Base-by-base conservation (phyloP, 2,797 vertebrate species). In the Bradypodion ventrale region DNA sequence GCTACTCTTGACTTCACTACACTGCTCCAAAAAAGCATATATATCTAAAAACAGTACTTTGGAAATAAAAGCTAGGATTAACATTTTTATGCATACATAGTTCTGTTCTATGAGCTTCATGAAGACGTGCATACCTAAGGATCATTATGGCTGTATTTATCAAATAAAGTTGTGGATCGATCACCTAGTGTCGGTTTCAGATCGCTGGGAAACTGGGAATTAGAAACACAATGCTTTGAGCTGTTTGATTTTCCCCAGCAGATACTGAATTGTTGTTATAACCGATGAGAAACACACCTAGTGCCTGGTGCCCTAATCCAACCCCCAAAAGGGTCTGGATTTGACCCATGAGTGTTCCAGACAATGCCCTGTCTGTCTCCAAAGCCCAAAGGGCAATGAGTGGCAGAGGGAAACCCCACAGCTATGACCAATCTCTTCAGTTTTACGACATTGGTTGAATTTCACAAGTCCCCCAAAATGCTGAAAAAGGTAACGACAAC, bases 1-100 rank as follows among this genome's bases (percentile, higher is more conserved):
- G 9, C 15, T 4, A 37, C 42, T 23, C 29, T 23, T 84, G 65
- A 35, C 46, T 80, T 86, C 40, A 32, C 4, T 35, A 5, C 4
- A 84, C 75, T 77, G 8, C 75, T 84, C 70, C 52, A 56, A 16
- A 77, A 56, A 89, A 82, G 68, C 81, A 82, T 0, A 2, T 35
- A 46, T 52, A 25, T 6, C 27, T 42, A 77, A 60, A 40, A 46
- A 56, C 10, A 4, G 16, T 27, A 76, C 5, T 88, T 91, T 83
- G 82, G 46, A 85, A 63, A 27, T 32, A 35, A 68, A 37, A 85
- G 59, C 82, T 62, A 27, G 74, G 84, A 42, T 37, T 46, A 69
- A 79, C 12, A 15, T 70, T 75, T 80, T 4, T 4, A 6, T 42
- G 37, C 76, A 13, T 44, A 25, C 12, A 29, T 52, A 27, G 44